phyloP scores from a whole-genome alignment of 2,888 invertebrate genomes.

The Rhabditoides inermis region DNA sequence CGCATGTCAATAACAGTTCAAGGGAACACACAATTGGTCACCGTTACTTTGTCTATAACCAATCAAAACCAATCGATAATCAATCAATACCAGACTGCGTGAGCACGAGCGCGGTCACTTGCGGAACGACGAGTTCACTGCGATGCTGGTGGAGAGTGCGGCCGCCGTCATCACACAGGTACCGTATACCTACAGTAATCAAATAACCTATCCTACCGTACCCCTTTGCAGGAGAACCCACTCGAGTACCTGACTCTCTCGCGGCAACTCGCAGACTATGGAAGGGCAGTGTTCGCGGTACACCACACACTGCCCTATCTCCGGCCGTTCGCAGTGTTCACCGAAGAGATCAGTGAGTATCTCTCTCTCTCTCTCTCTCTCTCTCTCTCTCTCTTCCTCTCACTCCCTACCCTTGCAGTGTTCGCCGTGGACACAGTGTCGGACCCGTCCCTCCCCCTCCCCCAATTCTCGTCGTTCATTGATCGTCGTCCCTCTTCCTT shows the following conservation, averaged over 20 bases:
- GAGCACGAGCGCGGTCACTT: constrained; percentile 17
- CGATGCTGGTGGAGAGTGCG: constrained; percentile 13
- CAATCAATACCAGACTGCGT: constrained; percentile 4
- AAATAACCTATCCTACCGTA: no score
- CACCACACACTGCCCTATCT: constrained; percentile 24
- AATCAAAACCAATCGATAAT: not conserved
- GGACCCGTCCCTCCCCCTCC: constrained; percentile 6
- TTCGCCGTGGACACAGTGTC: constrained; percentile 21
- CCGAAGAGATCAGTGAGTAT: constrained; percentile 28
- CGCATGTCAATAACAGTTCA: no score
- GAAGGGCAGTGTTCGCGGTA: constrained; percentile 19
- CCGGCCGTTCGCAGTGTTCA: constrained; percentile 20
- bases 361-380: not conserved
- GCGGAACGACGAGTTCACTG: constrained; percentile 22
- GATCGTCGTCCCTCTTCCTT: constrained; percentile 22
- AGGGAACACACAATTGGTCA: no score
- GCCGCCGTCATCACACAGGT: constrained; percentile 24
- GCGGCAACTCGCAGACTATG: constrained; percentile 26
- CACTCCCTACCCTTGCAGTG: no score
- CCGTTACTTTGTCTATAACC: no score
- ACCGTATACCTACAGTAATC: no score
- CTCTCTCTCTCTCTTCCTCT: constrained; percentile 2
- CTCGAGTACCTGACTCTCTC: constrained; percentile 26
- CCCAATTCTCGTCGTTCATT: constrained; percentile 34
- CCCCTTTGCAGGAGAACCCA: constrained; percentile 18